These are phyloP conservation scores for Drosophila bipectinata DNA, from an alignment of 1,140 invertebrate genomes.

Conservation along the genomic window DNA sequence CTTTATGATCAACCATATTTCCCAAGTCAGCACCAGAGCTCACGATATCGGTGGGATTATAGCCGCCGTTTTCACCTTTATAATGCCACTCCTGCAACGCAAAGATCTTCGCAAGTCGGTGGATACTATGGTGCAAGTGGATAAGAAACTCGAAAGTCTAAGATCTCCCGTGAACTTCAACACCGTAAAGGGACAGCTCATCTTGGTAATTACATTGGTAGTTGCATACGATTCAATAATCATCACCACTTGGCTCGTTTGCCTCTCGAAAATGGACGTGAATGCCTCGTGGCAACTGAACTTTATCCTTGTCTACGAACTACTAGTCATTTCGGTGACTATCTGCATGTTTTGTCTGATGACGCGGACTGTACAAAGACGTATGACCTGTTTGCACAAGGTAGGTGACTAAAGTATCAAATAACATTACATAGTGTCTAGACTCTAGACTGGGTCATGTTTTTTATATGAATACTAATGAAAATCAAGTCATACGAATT, in stretches of 20 bases:
- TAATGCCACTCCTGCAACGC: slow-evolving; percentile 46
- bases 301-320: slow-evolving; percentile 49
- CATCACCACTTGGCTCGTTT: slow-evolving; percentile 36
- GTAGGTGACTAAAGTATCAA: slow-evolving; percentile 16
- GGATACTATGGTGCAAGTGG: slow-evolving; percentile 20
- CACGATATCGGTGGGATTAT: slow-evolving; percentile 50
- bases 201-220: slow-evolving; percentile 10
- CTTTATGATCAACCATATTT: slow-evolving; percentile 62
- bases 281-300: slow-evolving; percentile 43
- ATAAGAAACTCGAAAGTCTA: slow-evolving; percentile 17
- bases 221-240: slow-evolving; percentile 17
- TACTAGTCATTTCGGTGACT: slow-evolving; percentile 42
- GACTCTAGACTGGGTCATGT: background rate
- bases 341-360: slow-evolving; percentile 59
- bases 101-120: slow-evolving; percentile 33
- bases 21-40: slow-evolving; percentile 39
- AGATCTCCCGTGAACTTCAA: slow-evolving; percentile 31
- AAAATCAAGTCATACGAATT: background rate
- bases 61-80: slow-evolving; percentile 49
- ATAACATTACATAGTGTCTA: background rate
- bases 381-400: slow-evolving; percentile 35
- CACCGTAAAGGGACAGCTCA: background rate
- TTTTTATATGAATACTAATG: background rate
- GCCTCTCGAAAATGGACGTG: slow-evolving; percentile 50
- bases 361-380: slow-evolving; percentile 36